phyloP scores from a whole-genome alignment of 2,113 vertebrate genomes.

The Cinclus mexicanus region DNA sequence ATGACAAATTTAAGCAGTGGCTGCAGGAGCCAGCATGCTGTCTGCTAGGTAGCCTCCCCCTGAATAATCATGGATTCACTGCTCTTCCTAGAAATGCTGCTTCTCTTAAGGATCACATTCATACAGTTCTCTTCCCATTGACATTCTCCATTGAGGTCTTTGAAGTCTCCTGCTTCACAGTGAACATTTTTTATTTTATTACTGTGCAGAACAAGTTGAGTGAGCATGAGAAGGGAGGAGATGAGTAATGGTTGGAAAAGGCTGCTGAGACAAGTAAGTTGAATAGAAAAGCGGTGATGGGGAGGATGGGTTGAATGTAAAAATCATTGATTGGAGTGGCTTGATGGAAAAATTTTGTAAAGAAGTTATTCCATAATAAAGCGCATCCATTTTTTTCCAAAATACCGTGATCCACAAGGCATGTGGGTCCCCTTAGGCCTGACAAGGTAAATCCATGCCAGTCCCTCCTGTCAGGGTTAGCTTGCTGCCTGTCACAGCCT shows the following conservation, averaged over 20 bases:
- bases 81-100: neutral
- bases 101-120: neutral
- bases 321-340: neutral
- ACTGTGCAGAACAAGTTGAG: neutral
- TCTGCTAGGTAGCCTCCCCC: neutral
- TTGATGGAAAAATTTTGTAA: neutral
- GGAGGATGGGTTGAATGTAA: neutral
- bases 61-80: neutral
- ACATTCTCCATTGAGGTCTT: neutral
- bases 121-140: neutral
- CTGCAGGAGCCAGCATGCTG: neutral
- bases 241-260: neutral
- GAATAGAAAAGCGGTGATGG: neutral
- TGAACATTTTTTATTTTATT: neutral
- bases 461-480: neutral
- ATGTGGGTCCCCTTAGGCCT: no score
- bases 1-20: neutral
- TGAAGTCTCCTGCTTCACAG: neutral
- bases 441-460: neutral
- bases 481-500: neutral
- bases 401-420: neutral
- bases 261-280: neutral
- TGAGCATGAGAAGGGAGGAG: neutral
- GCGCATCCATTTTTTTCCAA: neutral
- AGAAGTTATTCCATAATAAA: neutral